Base-by-base conservation (phyloP, 1,140 invertebrate genomes). In the Glomeris maerens region DNA sequence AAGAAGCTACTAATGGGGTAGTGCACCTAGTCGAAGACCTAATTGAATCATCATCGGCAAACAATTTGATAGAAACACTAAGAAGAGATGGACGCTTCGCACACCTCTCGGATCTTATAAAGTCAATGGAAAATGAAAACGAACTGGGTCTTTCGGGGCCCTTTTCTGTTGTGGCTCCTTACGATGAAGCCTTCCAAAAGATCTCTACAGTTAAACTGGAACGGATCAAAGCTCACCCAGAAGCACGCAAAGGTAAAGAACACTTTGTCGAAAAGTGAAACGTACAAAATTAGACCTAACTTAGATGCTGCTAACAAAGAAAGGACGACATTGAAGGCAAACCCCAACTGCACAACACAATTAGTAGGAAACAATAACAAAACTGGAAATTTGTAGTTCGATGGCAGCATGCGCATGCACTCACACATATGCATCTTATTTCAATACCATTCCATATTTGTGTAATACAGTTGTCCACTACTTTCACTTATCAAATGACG, bases 1-100 rank as follows among this genome's bases (percentile, higher is more conserved):
- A 73, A 57, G 62, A 69, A 47, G 79, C 76, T 4, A 76, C 72
- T 2, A 81, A 83, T 61, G 81, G 81, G 21, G 74, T 82, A 1
- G 67, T 83, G 3, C 80, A 83, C 60, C 64, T 82, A 0, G 75
- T 83, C 27, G 78, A 81, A 56, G 69, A 69, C 7, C 63, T 82
- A 17, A 64, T 83, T 41, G 74, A 77, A 49, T 80, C 78, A 0
- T 53, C 36, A 60, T 59, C 45, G 49, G 61, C 21, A 40, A 52
- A 36, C 56, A 63, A 36, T 56, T 17, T 63, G 13, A 52, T 55
- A 27, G 54, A 27, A 27, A 31, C 17, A 40, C 56, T 17, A 29
- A 45, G 20, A 44, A 59, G 74, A 60, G 71, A 73, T 57, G 73
- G 76, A 42, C 69, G 73, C 27, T 73, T 77, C 51, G 63, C 70